Evolutionary conservation across 2,797 vertebrate genomes (phyloP).

Genomic region (Pipistrellus pygmaeus): DNA sequence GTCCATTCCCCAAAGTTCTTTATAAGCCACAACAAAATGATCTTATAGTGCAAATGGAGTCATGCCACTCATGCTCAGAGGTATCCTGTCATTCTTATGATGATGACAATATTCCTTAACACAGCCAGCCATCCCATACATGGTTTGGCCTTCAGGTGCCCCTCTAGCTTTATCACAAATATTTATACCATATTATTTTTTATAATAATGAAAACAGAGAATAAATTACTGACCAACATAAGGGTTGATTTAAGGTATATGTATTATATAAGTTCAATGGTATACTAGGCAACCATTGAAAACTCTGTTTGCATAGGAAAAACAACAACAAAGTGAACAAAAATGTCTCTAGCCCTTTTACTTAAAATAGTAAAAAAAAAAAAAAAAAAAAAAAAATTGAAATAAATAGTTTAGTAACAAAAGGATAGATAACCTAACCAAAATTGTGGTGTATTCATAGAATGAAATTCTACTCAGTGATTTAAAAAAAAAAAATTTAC

Average conservation of each 20-base stretch:
- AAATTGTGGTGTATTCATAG: not conserved
- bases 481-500: not conserved
- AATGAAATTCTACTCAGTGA: not conserved
- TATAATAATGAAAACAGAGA: not conserved
- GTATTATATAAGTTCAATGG: not conserved
- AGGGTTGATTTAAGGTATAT: not conserved
- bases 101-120: not conserved
- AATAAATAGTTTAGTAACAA: not conserved
- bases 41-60: not conserved
- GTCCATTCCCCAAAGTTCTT: not conserved
- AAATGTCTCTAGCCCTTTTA: not conserved
- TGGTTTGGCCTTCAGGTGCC: not conserved
- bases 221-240: not conserved
- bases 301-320: not conserved
- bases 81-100: not conserved
- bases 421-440: not conserved
- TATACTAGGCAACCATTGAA: not conserved
- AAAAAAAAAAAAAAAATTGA: not conserved
- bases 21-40: not conserved
- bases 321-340: not conserved
- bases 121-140: not conserved
- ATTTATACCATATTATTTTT: not conserved
- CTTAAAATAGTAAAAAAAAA: not conserved
- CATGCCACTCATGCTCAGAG: too few species aligned
- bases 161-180: not conserved